phyloP scores from a whole-genome alignment of 2,888 invertebrate genomes.

The Protodeltote pygarga region DNA sequence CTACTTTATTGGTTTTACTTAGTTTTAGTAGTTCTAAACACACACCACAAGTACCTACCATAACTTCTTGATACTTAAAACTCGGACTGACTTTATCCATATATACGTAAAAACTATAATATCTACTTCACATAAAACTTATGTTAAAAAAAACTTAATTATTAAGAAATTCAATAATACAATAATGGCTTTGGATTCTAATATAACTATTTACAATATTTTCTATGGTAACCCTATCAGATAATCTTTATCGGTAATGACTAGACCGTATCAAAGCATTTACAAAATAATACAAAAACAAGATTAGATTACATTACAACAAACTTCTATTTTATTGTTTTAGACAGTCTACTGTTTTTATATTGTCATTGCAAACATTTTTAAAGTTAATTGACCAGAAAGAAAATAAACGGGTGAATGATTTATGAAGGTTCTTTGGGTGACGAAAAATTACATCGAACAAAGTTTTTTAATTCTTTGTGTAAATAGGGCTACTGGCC shows the following conservation, averaged over 20 bases:
- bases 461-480: too few relatives aligned
- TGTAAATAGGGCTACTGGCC: too few relatives aligned
- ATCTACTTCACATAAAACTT: too few relatives aligned
- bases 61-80: too few relatives aligned
- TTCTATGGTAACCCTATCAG: constrained; percentile 8
- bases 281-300: constrained; percentile 10
- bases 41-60: too few relatives aligned
- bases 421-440: constrained; percentile 11
- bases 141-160: too few relatives aligned
- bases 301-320: constrained; percentile 25
- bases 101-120: too few relatives aligned
- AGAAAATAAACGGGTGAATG: constrained; percentile 12
- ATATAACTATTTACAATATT: constrained; percentile 2
- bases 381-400: constrained; percentile 28
- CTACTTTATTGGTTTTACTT: constrained; percentile 6
- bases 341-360: constrained; percentile 16
- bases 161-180: too few relatives aligned
- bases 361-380: constrained; percentile 26
- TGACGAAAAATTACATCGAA: too few relatives aligned
- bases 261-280: constrained; percentile 10
- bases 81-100: too few relatives aligned
- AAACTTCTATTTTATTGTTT: background rate
- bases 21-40: too few relatives aligned
- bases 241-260: constrained; percentile 23
- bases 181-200: too few relatives aligned